Percentiles rank a stretch among this genome's conserved stretches.
phyloP scores from a whole-genome alignment of 2,797 vertebrate species.

The Valencia hispanica region DNA sequence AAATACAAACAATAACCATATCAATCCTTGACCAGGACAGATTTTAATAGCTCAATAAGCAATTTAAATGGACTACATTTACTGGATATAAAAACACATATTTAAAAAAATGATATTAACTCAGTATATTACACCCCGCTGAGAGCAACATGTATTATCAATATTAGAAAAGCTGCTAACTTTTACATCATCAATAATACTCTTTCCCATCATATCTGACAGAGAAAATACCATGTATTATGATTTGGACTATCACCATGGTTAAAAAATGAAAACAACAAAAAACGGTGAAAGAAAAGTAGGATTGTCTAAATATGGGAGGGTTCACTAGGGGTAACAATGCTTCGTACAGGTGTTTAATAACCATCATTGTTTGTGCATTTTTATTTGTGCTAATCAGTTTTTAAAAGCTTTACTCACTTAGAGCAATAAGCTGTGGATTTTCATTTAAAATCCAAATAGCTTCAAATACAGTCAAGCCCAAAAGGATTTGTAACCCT shows the following conservation, averaged over 20 bases:
- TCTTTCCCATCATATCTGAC: conserved; percentile 15
- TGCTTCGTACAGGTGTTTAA: neutral
- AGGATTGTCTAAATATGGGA: no score
- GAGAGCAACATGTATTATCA: conserved; percentile 29
- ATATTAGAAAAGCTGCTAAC: conserved; percentile 18
- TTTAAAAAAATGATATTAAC: conserved; percentile 55
- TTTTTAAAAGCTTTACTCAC: neutral
- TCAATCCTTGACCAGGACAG: conserved; percentile 32
- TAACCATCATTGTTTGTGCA: neutral
- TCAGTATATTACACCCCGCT: conserved; percentile 57
- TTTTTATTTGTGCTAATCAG: neutral
- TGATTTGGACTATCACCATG: neutral
- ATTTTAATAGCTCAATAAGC: conserved; percentile 37
- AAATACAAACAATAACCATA: conserved; percentile 47
- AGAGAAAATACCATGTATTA: neutral
- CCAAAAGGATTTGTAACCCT: neutral
- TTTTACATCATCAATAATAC: conserved; percentile 26
- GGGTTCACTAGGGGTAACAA: no score
- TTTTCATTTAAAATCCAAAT: neutral
- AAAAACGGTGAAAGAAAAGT: neutral
- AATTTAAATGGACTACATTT: conserved; percentile 34
- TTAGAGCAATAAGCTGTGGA: neutral
- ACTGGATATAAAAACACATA: conserved; percentile 74
- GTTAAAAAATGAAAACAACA: neutral
- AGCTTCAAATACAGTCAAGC: neutral